Conservation (phyloP, 1,140 invertebrate species). For the Platyscapa corneri region DNA sequence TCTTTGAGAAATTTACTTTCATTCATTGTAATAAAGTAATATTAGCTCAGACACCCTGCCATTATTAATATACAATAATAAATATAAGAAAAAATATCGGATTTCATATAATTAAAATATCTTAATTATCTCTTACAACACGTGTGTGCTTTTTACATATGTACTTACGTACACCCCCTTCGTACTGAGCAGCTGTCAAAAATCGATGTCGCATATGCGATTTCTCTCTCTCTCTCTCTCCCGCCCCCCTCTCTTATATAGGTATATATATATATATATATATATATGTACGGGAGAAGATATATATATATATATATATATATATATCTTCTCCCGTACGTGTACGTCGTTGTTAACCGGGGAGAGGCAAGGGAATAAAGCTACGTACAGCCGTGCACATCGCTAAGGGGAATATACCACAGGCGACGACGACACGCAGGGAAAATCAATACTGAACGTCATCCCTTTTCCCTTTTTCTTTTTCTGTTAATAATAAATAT, state of each 20-base stretch:
- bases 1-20: neutral
- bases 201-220: conserved; percentile 67
- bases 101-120: neutral
- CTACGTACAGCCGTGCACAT: conserved; percentile 52
- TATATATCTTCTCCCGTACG: too few species aligned
- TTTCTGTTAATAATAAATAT: neutral
- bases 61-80: neutral
- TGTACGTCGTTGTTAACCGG: neutral
- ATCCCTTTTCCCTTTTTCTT: conserved; percentile 60
- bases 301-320: too few species aligned
- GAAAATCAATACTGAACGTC: conserved; percentile 64
- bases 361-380: conserved; percentile 43
- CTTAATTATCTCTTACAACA: neutral
- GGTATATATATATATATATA: too few species aligned
- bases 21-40: neutral
- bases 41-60: neutral
- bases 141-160: conserved; percentile 2
- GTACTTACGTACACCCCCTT: neutral
- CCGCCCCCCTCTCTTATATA: neutral
- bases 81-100: neutral
- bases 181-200: conserved; percentile 70
- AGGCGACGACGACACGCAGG: conserved; percentile 30
- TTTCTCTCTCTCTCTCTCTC: neutral
- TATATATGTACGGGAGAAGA: too few species aligned
- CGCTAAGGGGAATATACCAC: conserved; percentile 56